These are phyloP conservation scores for Periphyllus acericola DNA, from an alignment of 2,888 invertebrate species.

Conservation along the genomic window DNA sequence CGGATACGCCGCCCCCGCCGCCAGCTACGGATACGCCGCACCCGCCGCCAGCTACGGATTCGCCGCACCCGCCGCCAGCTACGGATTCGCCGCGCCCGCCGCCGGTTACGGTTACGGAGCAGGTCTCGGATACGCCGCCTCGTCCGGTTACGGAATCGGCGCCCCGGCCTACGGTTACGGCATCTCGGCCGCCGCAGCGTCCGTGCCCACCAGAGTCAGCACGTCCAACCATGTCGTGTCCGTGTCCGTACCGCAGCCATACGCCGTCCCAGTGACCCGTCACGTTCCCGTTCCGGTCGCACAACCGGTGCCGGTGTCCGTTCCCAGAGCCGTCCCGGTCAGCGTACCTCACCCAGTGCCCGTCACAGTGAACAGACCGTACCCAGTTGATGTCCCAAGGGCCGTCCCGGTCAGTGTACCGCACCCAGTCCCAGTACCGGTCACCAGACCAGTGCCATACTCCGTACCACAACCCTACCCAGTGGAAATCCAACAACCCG, in stretches of 20 bases:
- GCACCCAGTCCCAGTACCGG: constrained; percentile 63
- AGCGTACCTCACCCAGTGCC: constrained; percentile 66
- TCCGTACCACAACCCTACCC: constrained; percentile 65
- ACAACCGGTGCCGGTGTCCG: constrained; percentile 63
- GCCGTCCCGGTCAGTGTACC: constrained; percentile 64
- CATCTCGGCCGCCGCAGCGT: background rate
- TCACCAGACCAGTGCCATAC: constrained; percentile 63
- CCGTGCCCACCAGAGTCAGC: constrained; percentile 59
- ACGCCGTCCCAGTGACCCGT: constrained; percentile 63
- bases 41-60: background rate
- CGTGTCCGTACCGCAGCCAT: constrained; percentile 63
- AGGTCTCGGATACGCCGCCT: constrained; percentile 4
- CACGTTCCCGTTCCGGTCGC: constrained; percentile 63
- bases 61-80: constrained; percentile 6
- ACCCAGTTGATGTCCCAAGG: constrained; percentile 64
- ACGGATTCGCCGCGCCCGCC: constrained; percentile 1
- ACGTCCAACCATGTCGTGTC: constrained; percentile 62
- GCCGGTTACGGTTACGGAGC: constrained; percentile 26
- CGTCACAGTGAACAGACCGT: constrained; percentile 64
- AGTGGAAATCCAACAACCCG: constrained; percentile 63
- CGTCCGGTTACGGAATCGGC: constrained; percentile 17
- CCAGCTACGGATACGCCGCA: background rate
- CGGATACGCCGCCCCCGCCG: background rate
- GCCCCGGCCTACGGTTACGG: constrained; percentile 23
- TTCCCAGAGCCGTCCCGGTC: constrained; percentile 66